Percentiles rank a stretch among this genome's conserved stretches.
These are phyloP conservation scores for Campodea augens DNA, from an alignment of 1,140 invertebrate species.

Conservation along the genomic window DNA sequence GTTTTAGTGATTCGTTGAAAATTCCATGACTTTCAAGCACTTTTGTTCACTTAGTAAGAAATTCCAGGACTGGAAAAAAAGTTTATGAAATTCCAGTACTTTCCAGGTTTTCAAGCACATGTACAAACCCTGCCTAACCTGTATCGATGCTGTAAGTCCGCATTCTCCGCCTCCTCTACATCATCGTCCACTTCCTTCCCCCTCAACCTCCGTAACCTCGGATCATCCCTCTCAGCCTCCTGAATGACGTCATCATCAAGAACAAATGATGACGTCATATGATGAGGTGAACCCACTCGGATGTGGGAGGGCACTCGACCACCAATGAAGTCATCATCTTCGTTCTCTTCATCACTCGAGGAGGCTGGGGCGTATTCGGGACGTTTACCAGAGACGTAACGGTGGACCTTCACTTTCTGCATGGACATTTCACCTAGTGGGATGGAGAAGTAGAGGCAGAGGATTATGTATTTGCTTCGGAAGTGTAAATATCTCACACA, in stretches of 20 bases:
- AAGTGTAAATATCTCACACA: background rate
- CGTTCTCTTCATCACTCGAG: constrained; percentile 64
- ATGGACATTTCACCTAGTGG: constrained; percentile 76
- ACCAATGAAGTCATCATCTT: constrained; percentile 52
- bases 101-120: too few relatives aligned
- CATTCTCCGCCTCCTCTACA: constrained; percentile 25
- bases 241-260: constrained; percentile 27
- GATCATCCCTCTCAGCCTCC: constrained; percentile 40
- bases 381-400: constrained; percentile 79
- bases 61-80: too few relatives aligned
- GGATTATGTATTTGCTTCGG: background rate
- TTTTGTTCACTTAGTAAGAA: too few relatives aligned
- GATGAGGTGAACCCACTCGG: too few relatives aligned
- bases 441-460: constrained; percentile 5
- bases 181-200: constrained; percentile 35
- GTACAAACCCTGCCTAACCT: too few relatives aligned
- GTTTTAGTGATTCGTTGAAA: too few relatives aligned
- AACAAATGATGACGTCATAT: too few relatives aligned
- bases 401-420: constrained; percentile 90
- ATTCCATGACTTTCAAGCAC: too few relatives aligned
- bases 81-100: too few relatives aligned
- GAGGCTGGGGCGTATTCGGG: constrained; percentile 76
- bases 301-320: too few relatives aligned
- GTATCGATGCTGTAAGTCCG: too few relatives aligned
- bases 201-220: constrained; percentile 45